These are phyloP conservation scores for Condylostylus longicornis DNA, from an alignment of 1,140 invertebrate genomes.

Conservation along the genomic window DNA sequence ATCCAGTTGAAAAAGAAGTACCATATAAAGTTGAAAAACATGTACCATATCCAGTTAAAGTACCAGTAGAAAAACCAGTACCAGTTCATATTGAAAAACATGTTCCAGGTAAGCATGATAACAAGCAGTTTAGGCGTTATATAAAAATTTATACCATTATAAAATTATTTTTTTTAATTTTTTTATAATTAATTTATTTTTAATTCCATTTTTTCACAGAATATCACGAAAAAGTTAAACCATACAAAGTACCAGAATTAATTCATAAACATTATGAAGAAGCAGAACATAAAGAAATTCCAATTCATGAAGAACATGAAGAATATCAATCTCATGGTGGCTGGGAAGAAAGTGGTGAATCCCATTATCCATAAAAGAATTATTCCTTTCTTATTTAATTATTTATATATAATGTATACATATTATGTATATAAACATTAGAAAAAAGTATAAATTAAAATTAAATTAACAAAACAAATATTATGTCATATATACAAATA, in stretches of 20 bases:
- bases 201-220: no score
- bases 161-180: no score
- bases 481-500: no score
- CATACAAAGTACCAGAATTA: slow-evolving; percentile 29
- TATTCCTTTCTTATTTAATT: no score
- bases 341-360: slow-evolving; percentile 5
- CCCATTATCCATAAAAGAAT: no score
- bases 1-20: slow-evolving; percentile 35
- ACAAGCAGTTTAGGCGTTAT: no score
- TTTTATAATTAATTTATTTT: no score
- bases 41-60: slow-evolving; percentile 40
- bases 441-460: no score
- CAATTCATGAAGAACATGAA: slow-evolving; percentile 16
- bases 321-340: slow-evolving; percentile 1
- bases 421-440: no score
- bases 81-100: slow-evolving; percentile 34
- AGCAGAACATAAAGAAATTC: slow-evolving; percentile 15
- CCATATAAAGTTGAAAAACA: slow-evolving; percentile 39
- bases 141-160: no score
- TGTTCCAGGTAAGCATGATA: slow-evolving; percentile 21
- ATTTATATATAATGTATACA: no score
- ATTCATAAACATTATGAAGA: slow-evolving; percentile 20
- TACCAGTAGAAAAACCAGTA: slow-evolving; percentile 36
- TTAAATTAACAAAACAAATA: no score
- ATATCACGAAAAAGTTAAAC: slow-evolving; percentile 26